These are phyloP conservation scores for Nemotelus nigrinus DNA, from an alignment of 2,888 invertebrate genomes.

Conservation along the genomic window DNA sequence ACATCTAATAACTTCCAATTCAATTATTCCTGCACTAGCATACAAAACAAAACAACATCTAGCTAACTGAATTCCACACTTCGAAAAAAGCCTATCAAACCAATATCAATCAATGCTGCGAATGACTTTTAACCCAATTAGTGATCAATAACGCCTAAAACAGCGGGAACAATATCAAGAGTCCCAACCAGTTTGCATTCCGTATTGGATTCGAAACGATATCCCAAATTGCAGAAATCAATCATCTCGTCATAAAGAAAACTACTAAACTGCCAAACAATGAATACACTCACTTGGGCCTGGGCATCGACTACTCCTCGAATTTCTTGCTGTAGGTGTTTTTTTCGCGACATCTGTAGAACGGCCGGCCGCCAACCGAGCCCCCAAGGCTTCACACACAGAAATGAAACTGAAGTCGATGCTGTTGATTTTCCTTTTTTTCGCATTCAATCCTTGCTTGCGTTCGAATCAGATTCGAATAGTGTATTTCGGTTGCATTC, in stretches of 20 bases:
- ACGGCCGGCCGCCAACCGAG: neutral
- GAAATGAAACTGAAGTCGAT: neutral
- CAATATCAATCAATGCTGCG: conserved; percentile 33
- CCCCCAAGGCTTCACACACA: neutral
- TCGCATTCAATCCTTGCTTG: conserved; percentile 21
- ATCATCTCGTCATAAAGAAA: conserved; percentile 42
- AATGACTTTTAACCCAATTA: conserved; percentile 28
- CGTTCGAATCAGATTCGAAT: conserved; percentile 32
- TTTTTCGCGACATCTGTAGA: neutral
- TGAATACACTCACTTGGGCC: neutral
- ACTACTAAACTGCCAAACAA: neutral
- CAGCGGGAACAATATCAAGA: conserved; percentile 18
- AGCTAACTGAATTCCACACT: too few relatives aligned
- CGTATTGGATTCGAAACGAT: conserved; percentile 21
- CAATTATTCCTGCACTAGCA: too few relatives aligned
- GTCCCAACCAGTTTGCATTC: conserved; percentile 4
- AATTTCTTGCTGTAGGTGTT: neutral
- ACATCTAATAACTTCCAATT: too few relatives aligned
- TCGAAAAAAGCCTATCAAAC: neutral
- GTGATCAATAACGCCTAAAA: conserved; percentile 20
- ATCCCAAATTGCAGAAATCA: conserved; percentile 44
- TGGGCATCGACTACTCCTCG: neutral
- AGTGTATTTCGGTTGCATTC: conserved; percentile 40
- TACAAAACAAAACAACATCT: too few relatives aligned
- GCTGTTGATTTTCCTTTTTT: conserved; percentile 26